Evolutionary conservation across 2,888 invertebrate species (phyloP), one percentile per base, ranked within the genome.

Genomic region (Drosophila kuntzei): DNA sequence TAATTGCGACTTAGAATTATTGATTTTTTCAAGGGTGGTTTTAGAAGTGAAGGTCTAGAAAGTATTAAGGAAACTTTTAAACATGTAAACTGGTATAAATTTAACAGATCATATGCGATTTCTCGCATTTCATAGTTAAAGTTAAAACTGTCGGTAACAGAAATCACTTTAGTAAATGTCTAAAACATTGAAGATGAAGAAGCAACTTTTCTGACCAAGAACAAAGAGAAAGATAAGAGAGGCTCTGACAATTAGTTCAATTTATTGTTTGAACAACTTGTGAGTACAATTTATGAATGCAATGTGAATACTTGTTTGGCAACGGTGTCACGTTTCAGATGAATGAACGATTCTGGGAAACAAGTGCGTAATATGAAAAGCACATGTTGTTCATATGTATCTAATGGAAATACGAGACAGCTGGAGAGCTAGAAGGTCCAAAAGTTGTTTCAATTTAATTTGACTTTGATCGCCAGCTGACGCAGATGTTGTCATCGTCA

Each of bases 391-490:
- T 53, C 53, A 44, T 11, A 27, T 16, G 53, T 49, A n/a, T 54
- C 14, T 12, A 39, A 36, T 27, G 46, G 6, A 8, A 29, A 29
- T 67, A 18, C 4, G 12, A 32, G 27, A 14, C 37, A 29, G 25
- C 20, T 39, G 27, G n/a, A 44, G 25, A 18, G 18, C 53, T 59
- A 37, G 53, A 44, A 36, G 49, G 60, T 51, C 73, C 61, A 70
- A 81, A 85, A 81, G 70, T 79, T 83, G 87, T 79, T 85, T 74
- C 86, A 82, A 83, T 85, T 87, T 83, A 83, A 83, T 87, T 85
- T 83, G 82, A 87, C 88, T 87, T 85, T 83, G 83, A 83, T 87
- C 83, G 86, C 88, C 88, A 82, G 87, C 73, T 83, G 82, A 61
- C 87, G 85, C 87, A 60, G 55, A 73, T 76, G 79, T 67, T 87